phyloP scores from a whole-genome alignment of 1,140 invertebrate genomes.

The Drosophila paulistorum region DNA sequence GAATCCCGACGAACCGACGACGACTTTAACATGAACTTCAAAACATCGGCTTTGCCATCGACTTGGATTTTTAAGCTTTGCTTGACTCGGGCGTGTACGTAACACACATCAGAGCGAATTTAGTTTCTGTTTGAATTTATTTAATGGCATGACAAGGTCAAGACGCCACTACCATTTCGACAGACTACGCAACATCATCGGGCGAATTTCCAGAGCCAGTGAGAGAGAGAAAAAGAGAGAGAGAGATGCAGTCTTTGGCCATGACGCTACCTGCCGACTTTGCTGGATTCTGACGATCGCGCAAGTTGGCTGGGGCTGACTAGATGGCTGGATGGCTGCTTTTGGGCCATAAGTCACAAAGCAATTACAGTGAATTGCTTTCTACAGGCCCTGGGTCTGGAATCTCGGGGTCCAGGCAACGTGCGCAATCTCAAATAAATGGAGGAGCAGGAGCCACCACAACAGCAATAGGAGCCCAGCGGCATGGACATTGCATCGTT shows the following conservation, averaged over 20 bases:
- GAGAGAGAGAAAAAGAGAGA: not conserved
- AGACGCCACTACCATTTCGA: constrained; percentile 65
- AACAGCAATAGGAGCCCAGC: constrained; percentile 60
- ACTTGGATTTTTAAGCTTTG: not conserved
- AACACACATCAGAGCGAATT: constrained; percentile 51
- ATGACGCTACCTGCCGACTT: constrained; percentile 61
- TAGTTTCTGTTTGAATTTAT: constrained; percentile 78
- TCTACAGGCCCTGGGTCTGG: constrained; percentile 49
- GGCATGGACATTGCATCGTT: constrained; percentile 51
- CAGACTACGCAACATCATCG: constrained; percentile 31
- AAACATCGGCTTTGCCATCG: too few relatives aligned
- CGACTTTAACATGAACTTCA: too few relatives aligned
- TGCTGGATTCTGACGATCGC: constrained; percentile 47
- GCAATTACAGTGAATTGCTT: constrained; percentile 82
- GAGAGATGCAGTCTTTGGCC: not conserved
- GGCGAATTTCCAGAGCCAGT: too few relatives aligned
- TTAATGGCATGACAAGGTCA: constrained; percentile 81
- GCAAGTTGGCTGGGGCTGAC: not conserved
- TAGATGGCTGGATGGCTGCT: not conserved
- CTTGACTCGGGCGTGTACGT: constrained; percentile 14
- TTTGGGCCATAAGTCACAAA: constrained; percentile 82
- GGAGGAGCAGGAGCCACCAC: constrained; percentile 44
- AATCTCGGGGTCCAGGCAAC: constrained; percentile 4
- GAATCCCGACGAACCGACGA: not conserved
- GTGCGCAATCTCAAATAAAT: constrained; percentile 55